phyloP scores from a whole-genome alignment of 2,797 vertebrate genomes.

The Anas flavirostris region DNA sequence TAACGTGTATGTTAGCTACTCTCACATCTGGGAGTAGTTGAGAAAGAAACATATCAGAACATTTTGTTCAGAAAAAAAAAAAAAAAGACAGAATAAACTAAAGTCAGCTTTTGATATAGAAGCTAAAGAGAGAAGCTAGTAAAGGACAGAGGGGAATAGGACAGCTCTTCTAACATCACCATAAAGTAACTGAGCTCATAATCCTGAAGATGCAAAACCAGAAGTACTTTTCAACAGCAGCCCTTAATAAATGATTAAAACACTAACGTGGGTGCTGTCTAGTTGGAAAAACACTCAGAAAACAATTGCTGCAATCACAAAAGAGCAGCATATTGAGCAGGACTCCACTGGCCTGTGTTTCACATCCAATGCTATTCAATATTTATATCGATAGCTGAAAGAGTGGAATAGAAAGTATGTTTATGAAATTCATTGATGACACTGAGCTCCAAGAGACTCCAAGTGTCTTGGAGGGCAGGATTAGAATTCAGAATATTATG shows the following conservation, averaged over 20 bases:
- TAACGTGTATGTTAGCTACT: constrained; percentile 17
- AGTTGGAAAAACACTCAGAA: constrained; percentile 4
- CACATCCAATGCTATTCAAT: not conserved
- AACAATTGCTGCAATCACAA: constrained; percentile 2
- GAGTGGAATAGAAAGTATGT: not conserved
- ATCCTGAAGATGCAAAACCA: constrained; percentile 10
- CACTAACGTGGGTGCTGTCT: not conserved
- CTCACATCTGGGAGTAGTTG: constrained; percentile 15
- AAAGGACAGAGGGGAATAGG: not conserved
- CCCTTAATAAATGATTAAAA: constrained; percentile 21
- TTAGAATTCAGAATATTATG: not conserved
- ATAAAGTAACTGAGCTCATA: not conserved
- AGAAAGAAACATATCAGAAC: constrained; percentile 10
- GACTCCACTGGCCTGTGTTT: not conserved
- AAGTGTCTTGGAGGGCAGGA: not conserved
- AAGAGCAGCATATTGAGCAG: not conserved
- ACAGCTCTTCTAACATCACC: not conserved
- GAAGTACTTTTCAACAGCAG: constrained; percentile 41
- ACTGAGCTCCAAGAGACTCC: not conserved
- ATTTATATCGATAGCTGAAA: not conserved
- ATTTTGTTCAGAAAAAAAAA: constrained; percentile 37
- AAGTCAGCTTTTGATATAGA: not conserved
- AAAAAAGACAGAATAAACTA: not conserved
- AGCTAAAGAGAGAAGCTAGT: not conserved
- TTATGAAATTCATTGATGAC: not conserved